These are phyloP conservation scores for Barnardius zonarius DNA, from an alignment of 2,113 vertebrate genomes.

Conservation along the genomic window DNA sequence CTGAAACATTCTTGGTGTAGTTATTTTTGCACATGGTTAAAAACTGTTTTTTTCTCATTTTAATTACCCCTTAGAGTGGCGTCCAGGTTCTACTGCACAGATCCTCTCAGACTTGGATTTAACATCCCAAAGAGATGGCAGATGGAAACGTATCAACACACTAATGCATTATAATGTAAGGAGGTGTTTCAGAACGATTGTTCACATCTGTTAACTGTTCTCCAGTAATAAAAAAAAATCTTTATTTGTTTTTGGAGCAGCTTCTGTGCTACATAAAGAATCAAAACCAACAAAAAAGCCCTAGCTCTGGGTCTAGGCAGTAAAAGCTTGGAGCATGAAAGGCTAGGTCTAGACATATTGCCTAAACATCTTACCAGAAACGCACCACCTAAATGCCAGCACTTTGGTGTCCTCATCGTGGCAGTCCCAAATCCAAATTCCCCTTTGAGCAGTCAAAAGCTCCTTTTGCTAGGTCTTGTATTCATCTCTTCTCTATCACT, in stretches of 20 bases:
- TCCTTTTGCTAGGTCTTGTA: not conserved
- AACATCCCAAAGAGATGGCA: constrained; percentile 95
- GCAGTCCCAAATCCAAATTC: not conserved
- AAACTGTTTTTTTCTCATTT: constrained; percentile 12
- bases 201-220: not conserved
- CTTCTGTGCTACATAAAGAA: not conserved
- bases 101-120: constrained; percentile 95
- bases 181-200: constrained; percentile 13
- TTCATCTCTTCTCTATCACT: not conserved
- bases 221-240: not conserved
- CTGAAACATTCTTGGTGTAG: not conserved
- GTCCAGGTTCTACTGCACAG: constrained; percentile 95
- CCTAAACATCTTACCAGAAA: not conserved
- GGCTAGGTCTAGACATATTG: not conserved
- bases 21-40: constrained; percentile 7
- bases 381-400: not conserved
- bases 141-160: constrained; percentile 93
- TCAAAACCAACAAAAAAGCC: not conserved
- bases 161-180: constrained; percentile 97
- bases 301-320: not conserved
- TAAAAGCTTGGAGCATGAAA: not conserved
- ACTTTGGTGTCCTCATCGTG: not conserved
- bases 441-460: not conserved
- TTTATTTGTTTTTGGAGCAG: constrained; percentile 4
- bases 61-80: constrained; percentile 85